Evolutionary conservation across 2,797 vertebrate species (phyloP), one percentile per base, ranked within the genome.

Genomic region (Sebastes iracundus): DNA sequence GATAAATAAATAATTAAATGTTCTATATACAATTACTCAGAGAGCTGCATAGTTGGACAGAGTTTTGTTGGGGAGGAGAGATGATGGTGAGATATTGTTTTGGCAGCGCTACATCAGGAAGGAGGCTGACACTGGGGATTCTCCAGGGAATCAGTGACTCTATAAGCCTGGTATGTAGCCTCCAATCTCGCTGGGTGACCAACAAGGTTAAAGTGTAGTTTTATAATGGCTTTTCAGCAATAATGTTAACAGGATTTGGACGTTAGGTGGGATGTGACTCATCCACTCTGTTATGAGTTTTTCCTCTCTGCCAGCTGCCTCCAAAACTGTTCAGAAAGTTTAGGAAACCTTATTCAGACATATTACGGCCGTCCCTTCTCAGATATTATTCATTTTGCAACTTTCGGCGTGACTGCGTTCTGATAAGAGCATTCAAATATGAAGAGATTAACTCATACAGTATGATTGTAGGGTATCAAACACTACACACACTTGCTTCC

Each of bases 81-180:
- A 74, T 9, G 67, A 79, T 46, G 30, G 59, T 46, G 55, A 20
- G 55, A 65, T 49, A 72, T 80, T 77, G 27, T 60, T 78, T 72
- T 79, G 67, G 81, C 74, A 70, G 64, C 3, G 9, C 35, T 64
- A 3, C 32, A 80, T 62, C 27, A 78, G 75, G 61, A 67, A 66
- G 49, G 58, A 72, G 76, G 59, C 64, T 30, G 56, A 81, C 72
- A 42, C 8, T 42, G 3, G 16, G 35, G 30, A 59, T 42, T 58
- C 79, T 70, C 77, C 11, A 4, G 23, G 53, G 73, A 53, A 30
- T 63, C 28, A n/a, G 80, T 89, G 90, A 92, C 79, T 84, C 7
- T 12, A 75, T 81, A 62, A 76, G 60, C 27, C 49, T 87, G 87
- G 90, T 72, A 91, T 91, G 87, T 59, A 63, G 74, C 28, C 32